Evolutionary conservation across 2,888 invertebrate genomes (phyloP).

Genomic region (Phrixothrix hirtus): DNA sequence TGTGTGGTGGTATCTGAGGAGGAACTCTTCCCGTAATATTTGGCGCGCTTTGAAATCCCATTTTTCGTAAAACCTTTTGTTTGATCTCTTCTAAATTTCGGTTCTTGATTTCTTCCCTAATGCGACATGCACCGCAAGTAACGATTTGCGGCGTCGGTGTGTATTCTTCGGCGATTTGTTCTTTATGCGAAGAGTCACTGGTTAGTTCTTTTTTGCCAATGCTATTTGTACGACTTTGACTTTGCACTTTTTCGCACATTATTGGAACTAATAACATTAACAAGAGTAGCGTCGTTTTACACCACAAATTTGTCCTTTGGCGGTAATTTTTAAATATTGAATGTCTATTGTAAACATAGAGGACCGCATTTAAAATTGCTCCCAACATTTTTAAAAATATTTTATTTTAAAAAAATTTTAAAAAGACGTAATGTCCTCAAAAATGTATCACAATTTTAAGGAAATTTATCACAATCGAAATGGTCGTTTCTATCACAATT

Average conservation of each 20-base stretch:
- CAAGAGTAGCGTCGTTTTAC: slow-evolving; percentile 13
- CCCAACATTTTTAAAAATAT: not conserved
- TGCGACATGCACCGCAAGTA: slow-evolving; percentile 60
- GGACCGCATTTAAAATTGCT: not conserved
- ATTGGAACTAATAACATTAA: slow-evolving; percentile 16
- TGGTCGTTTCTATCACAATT: slow-evolving; percentile 16
- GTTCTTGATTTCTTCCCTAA: slow-evolving; percentile 62
- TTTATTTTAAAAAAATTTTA: not conserved
- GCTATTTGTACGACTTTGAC: slow-evolving; percentile 28
- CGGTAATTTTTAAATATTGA: slow-evolving; percentile 8
- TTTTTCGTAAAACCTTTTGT: slow-evolving; percentile 62
- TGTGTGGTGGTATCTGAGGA: slow-evolving; percentile 60
- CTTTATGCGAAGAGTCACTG: slow-evolving; percentile 17
- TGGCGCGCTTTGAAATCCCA: slow-evolving; percentile 60
- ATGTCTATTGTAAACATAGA: not conserved
- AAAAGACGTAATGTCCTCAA: slow-evolving; percentile 4
- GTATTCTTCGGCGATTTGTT: slow-evolving; percentile 19
- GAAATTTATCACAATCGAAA: slow-evolving; percentile 13
- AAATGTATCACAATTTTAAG: slow-evolving; percentile 10
- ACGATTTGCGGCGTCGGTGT: slow-evolving; percentile 13
- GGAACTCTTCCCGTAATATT: slow-evolving; percentile 64
- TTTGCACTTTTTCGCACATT: slow-evolving; percentile 29
- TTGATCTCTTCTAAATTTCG: slow-evolving; percentile 63
- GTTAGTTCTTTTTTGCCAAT: slow-evolving; percentile 27
- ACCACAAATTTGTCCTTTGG: slow-evolving; percentile 7